Evolutionary conservation across 2,888 invertebrate genomes (phyloP), one percentile per base, ranked within the genome.

Genomic region (Nemapogon koenigi): DNA sequence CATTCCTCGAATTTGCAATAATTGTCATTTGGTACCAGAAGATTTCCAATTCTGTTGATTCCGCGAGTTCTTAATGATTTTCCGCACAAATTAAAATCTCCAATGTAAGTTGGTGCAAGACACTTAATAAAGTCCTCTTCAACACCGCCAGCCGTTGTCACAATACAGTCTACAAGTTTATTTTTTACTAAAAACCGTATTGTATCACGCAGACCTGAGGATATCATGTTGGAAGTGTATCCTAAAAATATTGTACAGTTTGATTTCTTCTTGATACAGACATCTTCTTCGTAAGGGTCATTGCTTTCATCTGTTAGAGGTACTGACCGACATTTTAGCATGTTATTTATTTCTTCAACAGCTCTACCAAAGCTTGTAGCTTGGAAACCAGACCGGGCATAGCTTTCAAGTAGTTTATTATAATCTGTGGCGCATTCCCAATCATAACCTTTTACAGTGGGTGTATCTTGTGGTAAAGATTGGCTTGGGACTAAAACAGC

Each of bases 51-150:
- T 46, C 94, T 76, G 64, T 97, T 97, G 37, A 97, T 88, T 3
- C 95, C 99, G 37, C 88, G 85, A 10, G 91, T 87, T 37, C 97
- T 81, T 13, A 97, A 79, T 33, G 80, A 72, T 63, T 85, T 86
- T 0, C 97, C 97, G 48, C 86, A 84, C 38, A 97, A 76, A 55
- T 87, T 78, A 59, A 97, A 98, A 54, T 95, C 92, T 0, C 98
- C 99, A 36, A 99, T 62, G 52, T 86, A 97, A 0, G 97, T 98
- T 0, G 96, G 93, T 2, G 94, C 94, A 38, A 99, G 79, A 61
- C 99, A 99, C 80, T 99, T 99, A 29, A 99, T 99, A 31, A 99
- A 86, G 75, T 99, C 99, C 71, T 99, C 99, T 66, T 99, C 99
- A 0, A 99, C 83, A 1, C 99, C 99, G 1, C 99, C 99, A 0